Evolutionary conservation across 2,888 invertebrate species (phyloP), one percentile per base, ranked within the genome.

Genomic region (Zonitis immaculata): DNA sequence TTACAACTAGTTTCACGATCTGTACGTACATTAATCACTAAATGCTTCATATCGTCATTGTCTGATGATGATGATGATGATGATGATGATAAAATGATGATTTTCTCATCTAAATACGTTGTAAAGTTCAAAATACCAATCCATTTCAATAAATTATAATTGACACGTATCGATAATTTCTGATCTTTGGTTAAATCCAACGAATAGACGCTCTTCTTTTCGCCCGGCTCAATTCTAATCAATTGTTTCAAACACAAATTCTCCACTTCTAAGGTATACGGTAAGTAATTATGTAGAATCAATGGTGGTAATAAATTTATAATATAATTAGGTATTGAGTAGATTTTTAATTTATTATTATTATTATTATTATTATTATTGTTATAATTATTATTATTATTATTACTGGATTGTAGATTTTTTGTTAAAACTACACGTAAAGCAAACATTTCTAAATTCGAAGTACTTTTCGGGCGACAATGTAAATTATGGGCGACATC

Each of bases 231-330:
- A 8, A 87, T 78, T 57, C 86, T 80, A 58, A 81, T 77, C 3
- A 62, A 67, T 62, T 79, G 78, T 55, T 78, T 77, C 8, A 80
- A 73, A 12, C 72, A 69, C 2, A 79, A 74, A 52, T 81, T 78
- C 62, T 77, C 76, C 5, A 86, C 77, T 67, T 85, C 82, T 26
- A 88, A 72, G 1, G 87, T 85, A 71, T 87, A 87, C 0, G 91
- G 90, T 35, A 91, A 77, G 25, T 86, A 84, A 73, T 91, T 91
- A 77, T 88, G 86, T 11, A 91, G 76, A 5, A 85, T 80, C 16
- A 91, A 76, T 0, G 91, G 88, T 0, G 91, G 88, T 44, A 87
- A 72, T n/a, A 91, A 78, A 35, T 84, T 81, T 45, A 91, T 79
- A 6, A 85, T 73, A 69, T 87, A 87, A 73, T 89, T 88, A 0